phyloP scores from a whole-genome alignment of 1,140 invertebrate species.

The Matsumurasca onukii region DNA sequence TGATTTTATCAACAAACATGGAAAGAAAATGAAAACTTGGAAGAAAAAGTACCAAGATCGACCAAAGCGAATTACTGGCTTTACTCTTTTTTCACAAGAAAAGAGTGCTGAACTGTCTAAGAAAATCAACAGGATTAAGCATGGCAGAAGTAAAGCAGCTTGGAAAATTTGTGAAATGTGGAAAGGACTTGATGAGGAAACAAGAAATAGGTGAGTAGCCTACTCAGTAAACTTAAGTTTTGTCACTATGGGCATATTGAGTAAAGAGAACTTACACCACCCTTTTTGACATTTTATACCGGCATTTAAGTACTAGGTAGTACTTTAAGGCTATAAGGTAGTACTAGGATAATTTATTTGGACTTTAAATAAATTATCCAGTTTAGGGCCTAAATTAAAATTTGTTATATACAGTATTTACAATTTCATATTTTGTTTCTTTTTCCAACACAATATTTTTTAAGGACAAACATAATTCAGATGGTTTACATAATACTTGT shows the following conservation, averaged over 20 bases:
- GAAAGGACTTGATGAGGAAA: slow-evolving; percentile 57
- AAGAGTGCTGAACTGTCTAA: slow-evolving; percentile 37
- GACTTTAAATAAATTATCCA: too few species aligned
- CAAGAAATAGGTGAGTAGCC: slow-evolving; percentile 51
- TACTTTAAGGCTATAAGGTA: too few species aligned
- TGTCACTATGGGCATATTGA: slow-evolving; percentile 10
- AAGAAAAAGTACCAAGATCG: slow-evolving; percentile 54
- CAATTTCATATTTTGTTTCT: background rate
- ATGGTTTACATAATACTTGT: too few species aligned
- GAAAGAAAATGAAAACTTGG: slow-evolving; percentile 61
- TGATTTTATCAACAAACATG: slow-evolving; percentile 47
- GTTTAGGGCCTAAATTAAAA: too few species aligned
- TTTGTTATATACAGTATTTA: background rate
- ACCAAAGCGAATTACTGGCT: slow-evolving; percentile 34
- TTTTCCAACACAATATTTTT: too few species aligned
- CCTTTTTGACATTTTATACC: too few species aligned
- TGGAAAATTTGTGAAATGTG: slow-evolving; percentile 63
- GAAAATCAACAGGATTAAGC: slow-evolving; percentile 29
- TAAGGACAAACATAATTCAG: too few species aligned
- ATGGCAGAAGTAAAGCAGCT: slow-evolving; percentile 49
- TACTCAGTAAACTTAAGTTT: background rate
- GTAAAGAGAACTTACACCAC: background rate
- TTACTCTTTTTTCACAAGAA: slow-evolving; percentile 39
- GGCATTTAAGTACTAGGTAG: too few species aligned
- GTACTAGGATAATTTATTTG: too few species aligned